Percentiles rank a stretch among this genome's conserved stretches.
phyloP scores from a whole-genome alignment of 2,888 invertebrate species.

The Sarcophaga rosellei region DNA sequence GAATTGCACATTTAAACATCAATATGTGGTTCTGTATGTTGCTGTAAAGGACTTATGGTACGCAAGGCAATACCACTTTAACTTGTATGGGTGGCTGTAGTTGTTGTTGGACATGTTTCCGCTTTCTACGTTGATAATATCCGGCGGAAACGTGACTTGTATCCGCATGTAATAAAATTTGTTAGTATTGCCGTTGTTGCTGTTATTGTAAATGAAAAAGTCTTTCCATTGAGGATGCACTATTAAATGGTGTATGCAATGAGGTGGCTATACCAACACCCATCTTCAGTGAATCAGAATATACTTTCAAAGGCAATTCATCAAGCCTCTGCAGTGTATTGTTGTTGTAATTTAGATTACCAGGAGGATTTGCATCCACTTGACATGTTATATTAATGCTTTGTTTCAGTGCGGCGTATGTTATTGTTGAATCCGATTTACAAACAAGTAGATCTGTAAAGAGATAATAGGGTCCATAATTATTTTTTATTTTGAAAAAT shows the following conservation, averaged over 20 bases:
- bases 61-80: slow-evolving; percentile 73
- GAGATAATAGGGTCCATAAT: background rate
- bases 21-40: slow-evolving; percentile 51
- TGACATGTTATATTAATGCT: slow-evolving; percentile 81
- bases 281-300: background rate
- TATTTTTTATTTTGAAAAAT: background rate
- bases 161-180: slow-evolving; percentile 70
- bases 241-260: slow-evolving; percentile 33
- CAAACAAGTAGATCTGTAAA: slow-evolving; percentile 80
- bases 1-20: slow-evolving; percentile 72
- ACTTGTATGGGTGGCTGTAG: too few relatives aligned
- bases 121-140: slow-evolving; percentile 79
- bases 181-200: slow-evolving; percentile 43
- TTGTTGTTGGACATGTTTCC: too few relatives aligned
- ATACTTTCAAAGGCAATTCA: slow-evolving; percentile 75
- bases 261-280: slow-evolving; percentile 30
- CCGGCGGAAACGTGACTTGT: slow-evolving; percentile 72
- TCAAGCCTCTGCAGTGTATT: slow-evolving; percentile 81
- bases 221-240: slow-evolving; percentile 30
- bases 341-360: slow-evolving; percentile 81
- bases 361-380: slow-evolving; percentile 81
- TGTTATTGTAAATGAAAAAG: slow-evolving; percentile 60
- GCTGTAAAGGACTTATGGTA: slow-evolving; percentile 47
- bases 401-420: slow-evolving; percentile 81
- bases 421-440: slow-evolving; percentile 79